Conservation (phyloP, 2,888 invertebrate genomes). For the Eilema depressum region DNA sequence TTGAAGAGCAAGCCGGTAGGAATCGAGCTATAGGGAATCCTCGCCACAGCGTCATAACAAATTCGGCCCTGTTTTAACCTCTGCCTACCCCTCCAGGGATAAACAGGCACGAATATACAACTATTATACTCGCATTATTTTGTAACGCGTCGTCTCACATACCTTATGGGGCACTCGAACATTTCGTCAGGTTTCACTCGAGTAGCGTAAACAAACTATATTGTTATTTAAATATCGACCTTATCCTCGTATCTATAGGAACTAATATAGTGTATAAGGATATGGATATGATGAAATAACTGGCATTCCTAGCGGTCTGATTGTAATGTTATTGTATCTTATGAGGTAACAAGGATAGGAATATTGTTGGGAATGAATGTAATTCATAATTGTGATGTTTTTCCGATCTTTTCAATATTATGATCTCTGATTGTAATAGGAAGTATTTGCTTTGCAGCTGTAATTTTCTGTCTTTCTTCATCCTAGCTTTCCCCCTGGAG, state of each 20-base stretch:
- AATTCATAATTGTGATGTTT: not conserved
- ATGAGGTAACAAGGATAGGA: not conserved
- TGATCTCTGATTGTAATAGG: no score
- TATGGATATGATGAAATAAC: constrained; percentile 58
- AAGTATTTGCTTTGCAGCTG: no score
- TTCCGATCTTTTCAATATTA: not conserved
- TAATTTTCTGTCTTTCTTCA: no score
- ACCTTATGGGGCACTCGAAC: constrained; percentile 71
- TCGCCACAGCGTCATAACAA: no score
- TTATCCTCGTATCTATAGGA: constrained; percentile 44
- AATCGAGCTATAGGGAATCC: no score
- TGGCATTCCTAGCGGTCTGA: constrained; percentile 62
- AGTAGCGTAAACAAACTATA: constrained; percentile 68
- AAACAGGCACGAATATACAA: not conserved
- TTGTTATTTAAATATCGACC: constrained; percentile 46
- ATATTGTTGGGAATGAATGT: not conserved
- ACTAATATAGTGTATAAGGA: constrained; percentile 35
- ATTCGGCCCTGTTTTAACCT: no score
- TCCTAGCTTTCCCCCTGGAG: no score
- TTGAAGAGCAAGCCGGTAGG: no score
- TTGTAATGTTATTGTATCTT: constrained; percentile 56
- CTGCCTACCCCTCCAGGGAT: not conserved
- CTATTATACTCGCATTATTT: constrained; percentile 4
- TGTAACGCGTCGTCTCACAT: constrained; percentile 55
- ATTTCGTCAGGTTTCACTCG: constrained; percentile 70